Conservation (phyloP, 2,888 invertebrate species). For the Torymus texanus region DNA sequence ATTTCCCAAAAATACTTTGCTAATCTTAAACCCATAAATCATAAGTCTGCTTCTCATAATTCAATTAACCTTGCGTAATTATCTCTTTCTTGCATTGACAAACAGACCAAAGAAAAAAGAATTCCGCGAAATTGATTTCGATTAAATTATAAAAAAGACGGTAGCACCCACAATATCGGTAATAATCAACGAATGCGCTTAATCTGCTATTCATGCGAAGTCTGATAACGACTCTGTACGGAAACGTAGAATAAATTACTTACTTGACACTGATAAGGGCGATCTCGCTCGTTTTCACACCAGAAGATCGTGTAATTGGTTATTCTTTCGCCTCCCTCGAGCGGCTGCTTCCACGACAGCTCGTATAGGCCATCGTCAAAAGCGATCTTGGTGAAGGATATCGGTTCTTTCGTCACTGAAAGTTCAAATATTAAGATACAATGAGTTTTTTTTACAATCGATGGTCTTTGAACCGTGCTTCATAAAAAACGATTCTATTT, state of each 20-base stretch:
- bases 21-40: too few relatives aligned
- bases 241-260: slow-evolving; percentile 56
- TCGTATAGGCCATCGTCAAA: slow-evolving; percentile 84
- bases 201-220: slow-evolving; percentile 7
- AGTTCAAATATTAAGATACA: slow-evolving; percentile 25
- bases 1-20: too few relatives aligned
- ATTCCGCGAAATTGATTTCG: slow-evolving; percentile 13
- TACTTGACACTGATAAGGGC: slow-evolving; percentile 78
- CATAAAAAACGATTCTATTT: too few relatives aligned
- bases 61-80: background rate
- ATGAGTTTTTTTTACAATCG: too few relatives aligned
- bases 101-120: background rate
- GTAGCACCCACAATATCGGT: background rate
- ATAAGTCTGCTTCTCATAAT: too few relatives aligned
- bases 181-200: background rate
- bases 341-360: slow-evolving; percentile 84
- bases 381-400: slow-evolving; percentile 83
- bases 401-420: slow-evolving; percentile 76
- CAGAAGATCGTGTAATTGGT: slow-evolving; percentile 89
- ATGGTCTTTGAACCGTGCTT: too few relatives aligned
- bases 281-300: slow-evolving; percentile 80
- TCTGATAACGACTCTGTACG: background rate
- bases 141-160: background rate
- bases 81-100: background rate
- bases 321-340: slow-evolving; percentile 73